phyloP scores from a whole-genome alignment of 2,113 vertebrate genomes.

The Cisticola juncidis region DNA sequence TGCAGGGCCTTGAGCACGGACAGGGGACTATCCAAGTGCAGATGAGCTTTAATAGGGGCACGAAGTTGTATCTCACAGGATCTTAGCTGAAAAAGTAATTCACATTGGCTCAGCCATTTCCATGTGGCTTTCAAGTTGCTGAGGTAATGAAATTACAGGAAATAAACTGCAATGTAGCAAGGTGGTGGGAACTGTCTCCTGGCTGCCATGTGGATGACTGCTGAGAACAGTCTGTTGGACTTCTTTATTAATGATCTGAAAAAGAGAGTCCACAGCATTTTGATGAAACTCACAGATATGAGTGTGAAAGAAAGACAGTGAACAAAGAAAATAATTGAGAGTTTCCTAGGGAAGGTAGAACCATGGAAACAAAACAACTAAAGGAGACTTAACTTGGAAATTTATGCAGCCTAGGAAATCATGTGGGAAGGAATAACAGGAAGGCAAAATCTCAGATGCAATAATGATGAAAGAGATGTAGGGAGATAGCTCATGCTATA shows the following conservation, averaged over 20 bases:
- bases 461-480: constrained; percentile 27
- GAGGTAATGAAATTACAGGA: constrained; percentile 43
- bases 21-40: neutral
- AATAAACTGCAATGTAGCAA: constrained; percentile 20
- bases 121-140: constrained; percentile 24
- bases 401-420: neutral
- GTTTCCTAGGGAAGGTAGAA: neutral
- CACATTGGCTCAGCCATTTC: neutral
- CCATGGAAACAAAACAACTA: neutral
- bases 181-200: constrained; percentile 33
- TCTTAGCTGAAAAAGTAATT: constrained; percentile 28
- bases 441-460: constrained; percentile 3
- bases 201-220: constrained; percentile 27
- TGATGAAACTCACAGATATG: neutral
- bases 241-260: constrained; percentile 42
- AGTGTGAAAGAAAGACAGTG: neutral
- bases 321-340: constrained; percentile 16
- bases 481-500: neutral
- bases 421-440: neutral
- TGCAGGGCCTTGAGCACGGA: neutral
- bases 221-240: neutral
- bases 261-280: constrained; percentile 10
- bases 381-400: neutral
- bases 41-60: neutral
- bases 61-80: neutral